phyloP scores from a whole-genome alignment of 1,140 invertebrate species.

The Oscheius sp. region DNA sequence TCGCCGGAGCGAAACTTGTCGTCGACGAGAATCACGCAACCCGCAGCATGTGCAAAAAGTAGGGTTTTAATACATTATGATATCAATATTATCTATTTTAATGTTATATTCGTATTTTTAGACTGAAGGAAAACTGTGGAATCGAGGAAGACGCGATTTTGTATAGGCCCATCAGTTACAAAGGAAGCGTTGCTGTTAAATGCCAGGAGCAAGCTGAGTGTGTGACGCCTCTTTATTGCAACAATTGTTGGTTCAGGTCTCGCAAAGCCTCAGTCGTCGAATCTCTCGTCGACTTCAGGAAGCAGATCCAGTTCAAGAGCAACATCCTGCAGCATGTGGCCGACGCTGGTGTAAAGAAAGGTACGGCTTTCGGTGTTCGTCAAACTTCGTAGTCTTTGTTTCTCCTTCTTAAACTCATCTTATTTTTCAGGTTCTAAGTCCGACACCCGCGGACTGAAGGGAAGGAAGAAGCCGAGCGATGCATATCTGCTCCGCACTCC shows the following conservation, averaged over 20 bases:
- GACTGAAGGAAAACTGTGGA: neutral
- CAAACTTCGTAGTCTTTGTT: neutral
- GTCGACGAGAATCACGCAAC: neutral
- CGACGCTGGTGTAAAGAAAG: neutral
- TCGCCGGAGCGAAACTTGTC: slow-evolving; percentile 5
- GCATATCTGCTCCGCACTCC: neutral
- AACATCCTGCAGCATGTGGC: slow-evolving; percentile 2
- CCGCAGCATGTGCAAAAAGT: slow-evolving; percentile 17
- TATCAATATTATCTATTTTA: neutral
- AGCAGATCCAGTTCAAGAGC: neutral
- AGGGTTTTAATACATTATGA: neutral
- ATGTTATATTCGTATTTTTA: slow-evolving; percentile 2
- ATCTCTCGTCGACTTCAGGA: neutral
- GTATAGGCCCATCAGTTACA: slow-evolving; percentile 8
- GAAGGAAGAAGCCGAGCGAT: neutral
- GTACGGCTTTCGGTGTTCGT: neutral
- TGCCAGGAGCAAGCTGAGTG: neutral
- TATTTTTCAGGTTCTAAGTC: slow-evolving; percentile 10
- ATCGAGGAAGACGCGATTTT: neutral
- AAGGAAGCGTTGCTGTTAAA: neutral
- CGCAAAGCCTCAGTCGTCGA: neutral
- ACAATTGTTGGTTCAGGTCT: neutral
- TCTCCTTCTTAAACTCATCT: too few relatives aligned
- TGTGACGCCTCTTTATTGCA: neutral
- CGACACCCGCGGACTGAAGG: neutral